Conservation (phyloP, 2,113 vertebrate species). For the Dunckerocampus dactyliophorus region DNA sequence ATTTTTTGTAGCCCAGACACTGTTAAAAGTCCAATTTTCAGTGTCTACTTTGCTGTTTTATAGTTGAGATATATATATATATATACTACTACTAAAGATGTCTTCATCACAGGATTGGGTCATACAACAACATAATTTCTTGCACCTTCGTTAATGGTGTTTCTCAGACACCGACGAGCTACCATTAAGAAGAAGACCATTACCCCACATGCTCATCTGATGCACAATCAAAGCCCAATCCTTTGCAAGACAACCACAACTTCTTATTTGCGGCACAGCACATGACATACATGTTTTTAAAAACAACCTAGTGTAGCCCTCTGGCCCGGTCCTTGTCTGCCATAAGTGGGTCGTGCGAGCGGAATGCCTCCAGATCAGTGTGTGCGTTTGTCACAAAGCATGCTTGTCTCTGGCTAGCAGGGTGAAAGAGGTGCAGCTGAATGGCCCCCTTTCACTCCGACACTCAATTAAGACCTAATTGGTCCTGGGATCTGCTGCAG, state of each 20-base stretch:
- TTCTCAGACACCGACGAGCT: too few species aligned
- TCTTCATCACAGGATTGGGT: too few species aligned
- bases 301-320: constrained; percentile 26
- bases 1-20: too few species aligned
- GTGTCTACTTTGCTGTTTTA: too few species aligned
- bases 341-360: constrained; percentile 42
- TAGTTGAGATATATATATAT: too few species aligned
- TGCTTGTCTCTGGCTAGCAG: constrained; percentile 69
- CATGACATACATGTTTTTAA: constrained; percentile 29
- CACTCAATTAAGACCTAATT: constrained; percentile 56
- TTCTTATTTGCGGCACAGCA: constrained; percentile 33
- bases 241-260: constrained; percentile 18
- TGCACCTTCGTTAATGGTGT: background rate
- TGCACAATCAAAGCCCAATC: constrained; percentile 1
- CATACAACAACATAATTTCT: too few species aligned
- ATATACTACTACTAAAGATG: too few species aligned
- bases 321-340: constrained; percentile 13
- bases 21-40: too few species aligned
- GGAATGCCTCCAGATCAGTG: constrained; percentile 50
- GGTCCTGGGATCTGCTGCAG: constrained; percentile 38
- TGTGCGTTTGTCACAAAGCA: constrained; percentile 59
- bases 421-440: constrained; percentile 56
- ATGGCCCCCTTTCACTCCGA: constrained; percentile 47
- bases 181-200: background rate
- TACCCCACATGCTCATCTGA: background rate